Percentiles rank a stretch among this genome's conserved stretches.
Conservation (phyloP, 1,140 invertebrate genomes). For the Aradophagus sp. region DNA sequence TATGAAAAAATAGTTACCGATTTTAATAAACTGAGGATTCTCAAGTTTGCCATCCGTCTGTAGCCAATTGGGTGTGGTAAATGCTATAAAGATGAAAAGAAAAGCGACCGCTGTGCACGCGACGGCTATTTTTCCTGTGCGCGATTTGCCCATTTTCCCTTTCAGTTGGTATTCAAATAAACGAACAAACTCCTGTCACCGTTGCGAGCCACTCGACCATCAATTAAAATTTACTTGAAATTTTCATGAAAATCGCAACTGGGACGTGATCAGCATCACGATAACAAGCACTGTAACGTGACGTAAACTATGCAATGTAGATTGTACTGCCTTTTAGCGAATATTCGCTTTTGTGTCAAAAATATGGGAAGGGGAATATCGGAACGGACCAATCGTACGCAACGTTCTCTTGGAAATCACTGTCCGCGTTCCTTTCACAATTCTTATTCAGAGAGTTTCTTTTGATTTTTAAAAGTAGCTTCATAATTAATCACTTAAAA, state of each 20-base stretch:
- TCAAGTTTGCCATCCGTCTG: conserved; percentile 87
- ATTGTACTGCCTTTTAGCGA: conserved; percentile 28
- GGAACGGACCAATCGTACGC: conserved; percentile 11
- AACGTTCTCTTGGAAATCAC: no score
- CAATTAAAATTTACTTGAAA: conserved; percentile 4
- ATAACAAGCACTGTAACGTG: conserved; percentile 23
- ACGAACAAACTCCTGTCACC: neutral
- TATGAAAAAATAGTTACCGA: conserved; percentile 84
- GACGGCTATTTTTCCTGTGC: conserved; percentile 82
- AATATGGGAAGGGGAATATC: conserved; percentile 9
- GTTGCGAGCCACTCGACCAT: conserved; percentile 9
- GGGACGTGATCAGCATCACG: conserved; percentile 23
- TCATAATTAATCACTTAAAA: no score
- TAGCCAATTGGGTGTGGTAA: conserved; percentile 94
- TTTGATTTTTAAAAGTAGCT: no score
- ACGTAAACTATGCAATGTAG: conserved; percentile 42
- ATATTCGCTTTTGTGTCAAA: conserved; percentile 34
- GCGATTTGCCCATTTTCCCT: conserved; percentile 76
- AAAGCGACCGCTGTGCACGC: conserved; percentile 80
- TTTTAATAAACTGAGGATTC: conserved; percentile 86
- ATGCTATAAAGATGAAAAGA: conserved; percentile 88
- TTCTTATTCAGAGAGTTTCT: no score
- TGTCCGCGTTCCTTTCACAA: no score
- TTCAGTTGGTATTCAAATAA: neutral
- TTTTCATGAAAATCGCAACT: conserved; percentile 30